Base-by-base conservation (phyloP, 2,888 invertebrate genomes). In the Dolomedes plantarius region DNA sequence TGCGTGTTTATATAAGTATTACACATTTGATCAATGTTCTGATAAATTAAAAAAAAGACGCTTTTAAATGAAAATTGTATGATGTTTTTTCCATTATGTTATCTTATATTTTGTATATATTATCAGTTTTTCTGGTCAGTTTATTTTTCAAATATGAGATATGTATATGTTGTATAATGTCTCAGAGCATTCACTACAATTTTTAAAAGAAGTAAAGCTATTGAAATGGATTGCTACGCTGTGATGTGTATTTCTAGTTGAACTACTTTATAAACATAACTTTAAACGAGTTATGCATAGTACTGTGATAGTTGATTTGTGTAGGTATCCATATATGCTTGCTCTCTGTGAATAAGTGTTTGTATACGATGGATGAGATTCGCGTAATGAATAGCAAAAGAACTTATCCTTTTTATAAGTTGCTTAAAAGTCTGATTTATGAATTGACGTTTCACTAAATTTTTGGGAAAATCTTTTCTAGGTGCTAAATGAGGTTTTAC, bases 181-280 rank as follows among this genome's bases (percentile, higher is more conserved):
- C 5, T 56, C 3, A 23, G 19, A 36, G 9, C 46, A 56, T 23
- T 56, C 19, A 19, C n/a, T n/a, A 56, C 2, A 19, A 5, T 11
- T 23, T 23, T 23, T 5, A 56, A 56, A 56, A 56, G 11, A 7
- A 5, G 9, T 36, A 9, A 7, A 36, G 36, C 9, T 36, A 36
- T 36, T 3, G 5, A 23, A 56, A 19, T 46, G 19, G 6, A 56
- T 56, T 56, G 46, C 79, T 65, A 31, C 29, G 65, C 65, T 80
- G 79, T 80, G 79, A 73, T 80, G 65, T 80, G 72, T 50, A 64
- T 73, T 50, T 80, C 79, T 80, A 80, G 73, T 80, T 80, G 46
- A 50, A 73, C 28, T 50, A 29, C 79, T 79, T 23, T 72, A 32
- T 36, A 23, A n/a, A n/a, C 65, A 41, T 28, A 72, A 73, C 65